Evolutionary conservation across 2,888 invertebrate species (phyloP), one percentile per base, ranked within the genome.

Genomic region (Tanytarsus gracilentus): DNA sequence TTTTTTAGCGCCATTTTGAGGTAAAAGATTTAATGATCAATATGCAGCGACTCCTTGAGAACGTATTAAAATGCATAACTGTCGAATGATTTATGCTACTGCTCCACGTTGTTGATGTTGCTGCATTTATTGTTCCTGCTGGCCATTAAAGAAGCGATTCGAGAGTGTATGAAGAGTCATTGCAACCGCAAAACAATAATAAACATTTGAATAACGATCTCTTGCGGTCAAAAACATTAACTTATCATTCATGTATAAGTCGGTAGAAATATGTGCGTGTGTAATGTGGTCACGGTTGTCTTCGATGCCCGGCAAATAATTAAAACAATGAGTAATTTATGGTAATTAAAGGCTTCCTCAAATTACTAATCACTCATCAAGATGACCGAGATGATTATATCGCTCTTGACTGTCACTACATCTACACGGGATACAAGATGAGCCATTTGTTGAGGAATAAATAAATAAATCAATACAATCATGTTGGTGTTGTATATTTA

Each of bases 321-420:
- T 49, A 50, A 60, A 60, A 60, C 60, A 48, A 60, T 60, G 60
- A 50, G 60, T 60, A 50, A 60, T 60, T 60, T 60, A 60, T 60
- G 60, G 26, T 60, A 60, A 60, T 60, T 60, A 60, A 60, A 50
- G 36, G 60, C 60, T 60, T 50, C 60, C 49, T 60, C 58, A 48
- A 58, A 58, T 58, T 48, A 18, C 58, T 58, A 44, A 58, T 58
- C 58, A 27, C 21, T 58, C 58, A 39, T 11, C 44, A n/a, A n/a
- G n/a, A n/a, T n/a, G n/a, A n/a, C n/a, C n/a, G n/a, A n/a, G n/a
- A n/a, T n/a, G n/a, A n/a, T n/a, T n/a, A n/a, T n/a, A n/a, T n/a
- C n/a, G n/a, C n/a, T n/a, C n/a, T n/a, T n/a, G n/a, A n/a, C n/a
- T n/a, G n/a, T n/a, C n/a, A n/a, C n/a, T n/a, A n/a, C n/a, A n/a